Evolutionary conservation across 2,888 invertebrate genomes (phyloP).

Genomic region (Acheta domesticus): DNA sequence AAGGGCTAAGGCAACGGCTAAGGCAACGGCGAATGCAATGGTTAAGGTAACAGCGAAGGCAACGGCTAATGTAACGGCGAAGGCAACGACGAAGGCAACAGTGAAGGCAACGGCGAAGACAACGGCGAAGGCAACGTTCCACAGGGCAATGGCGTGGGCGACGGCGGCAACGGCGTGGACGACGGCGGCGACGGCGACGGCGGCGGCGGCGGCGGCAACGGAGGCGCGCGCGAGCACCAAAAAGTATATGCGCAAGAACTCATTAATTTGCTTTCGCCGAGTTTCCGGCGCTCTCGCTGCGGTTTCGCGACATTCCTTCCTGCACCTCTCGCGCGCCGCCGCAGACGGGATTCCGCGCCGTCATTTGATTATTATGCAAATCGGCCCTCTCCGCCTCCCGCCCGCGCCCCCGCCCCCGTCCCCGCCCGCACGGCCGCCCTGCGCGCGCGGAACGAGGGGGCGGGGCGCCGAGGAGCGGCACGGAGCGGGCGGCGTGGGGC

Average conservation of each 20-base stretch:
- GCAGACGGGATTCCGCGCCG: conserved; percentile 18
- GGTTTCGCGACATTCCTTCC: conserved; percentile 18
- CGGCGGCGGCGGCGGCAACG: neutral
- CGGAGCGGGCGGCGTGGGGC: no score
- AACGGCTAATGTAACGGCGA: neutral
- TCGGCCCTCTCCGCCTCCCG: neutral
- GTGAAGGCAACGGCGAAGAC: neutral
- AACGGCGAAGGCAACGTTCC: neutral
- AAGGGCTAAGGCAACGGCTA: no score
- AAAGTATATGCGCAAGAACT: conserved; percentile 18
- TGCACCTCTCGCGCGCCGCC: conserved; percentile 18
- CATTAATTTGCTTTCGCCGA: conserved; percentile 18
- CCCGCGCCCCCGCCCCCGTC: no score
- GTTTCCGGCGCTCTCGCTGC: neutral
- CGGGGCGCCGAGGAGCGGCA: no score
- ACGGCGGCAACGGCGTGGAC: neutral
- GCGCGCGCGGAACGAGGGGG: neutral
- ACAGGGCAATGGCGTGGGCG: neutral
- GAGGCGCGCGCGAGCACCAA: neutral
- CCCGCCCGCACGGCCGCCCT: neutral
- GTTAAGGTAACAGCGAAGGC: no score
- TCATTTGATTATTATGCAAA: conserved; percentile 18
- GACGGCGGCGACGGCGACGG: neutral
- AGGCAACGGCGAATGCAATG: no score
- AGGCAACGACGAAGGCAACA: neutral